Evolutionary conservation across 2,888 invertebrate species (phyloP).

Genomic region (Sphecodes monilicornis): DNA sequence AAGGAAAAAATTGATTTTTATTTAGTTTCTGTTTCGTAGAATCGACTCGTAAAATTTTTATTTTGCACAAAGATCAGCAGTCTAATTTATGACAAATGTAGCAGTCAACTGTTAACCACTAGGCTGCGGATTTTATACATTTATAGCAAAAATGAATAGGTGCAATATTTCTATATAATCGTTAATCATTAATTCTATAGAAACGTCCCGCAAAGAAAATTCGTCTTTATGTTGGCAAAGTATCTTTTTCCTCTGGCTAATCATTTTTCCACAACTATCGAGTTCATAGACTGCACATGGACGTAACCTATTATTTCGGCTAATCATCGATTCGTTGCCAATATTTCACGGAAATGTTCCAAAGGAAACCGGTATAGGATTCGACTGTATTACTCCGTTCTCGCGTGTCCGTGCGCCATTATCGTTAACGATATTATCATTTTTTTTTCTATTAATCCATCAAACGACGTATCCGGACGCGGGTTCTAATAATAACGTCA

Average conservation of each 20-base stretch:
- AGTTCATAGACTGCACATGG: neutral
- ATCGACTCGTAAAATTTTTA: neutral
- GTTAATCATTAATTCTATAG: too few species aligned
- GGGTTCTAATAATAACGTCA: constrained; percentile 41
- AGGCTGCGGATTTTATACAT: too few species aligned
- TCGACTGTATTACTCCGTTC: constrained; percentile 5
- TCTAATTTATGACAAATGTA: neutral
- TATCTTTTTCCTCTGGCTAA: neutral
- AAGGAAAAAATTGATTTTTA: too few species aligned
- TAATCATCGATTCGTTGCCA: neutral
- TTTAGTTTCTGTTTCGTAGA: too few species aligned
- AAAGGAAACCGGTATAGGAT: neutral
- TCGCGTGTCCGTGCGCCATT: constrained; percentile 36
- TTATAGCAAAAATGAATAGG: too few species aligned
- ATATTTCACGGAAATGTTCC: neutral
- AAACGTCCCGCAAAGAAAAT: neutral
- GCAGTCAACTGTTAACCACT: too few species aligned
- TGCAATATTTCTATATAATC: too few species aligned
- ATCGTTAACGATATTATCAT: constrained; percentile 40
- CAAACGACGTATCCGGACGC: constrained; percentile 33
- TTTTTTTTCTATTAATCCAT: constrained; percentile 22
- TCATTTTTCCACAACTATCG: neutral
- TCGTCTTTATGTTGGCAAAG: neutral
- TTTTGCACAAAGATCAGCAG: neutral
- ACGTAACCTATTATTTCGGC: neutral